Evolutionary conservation across 2,113 vertebrate genomes (phyloP), one percentile per base, ranked within the genome.

Genomic region (Myiozetetes cayanensis): DNA sequence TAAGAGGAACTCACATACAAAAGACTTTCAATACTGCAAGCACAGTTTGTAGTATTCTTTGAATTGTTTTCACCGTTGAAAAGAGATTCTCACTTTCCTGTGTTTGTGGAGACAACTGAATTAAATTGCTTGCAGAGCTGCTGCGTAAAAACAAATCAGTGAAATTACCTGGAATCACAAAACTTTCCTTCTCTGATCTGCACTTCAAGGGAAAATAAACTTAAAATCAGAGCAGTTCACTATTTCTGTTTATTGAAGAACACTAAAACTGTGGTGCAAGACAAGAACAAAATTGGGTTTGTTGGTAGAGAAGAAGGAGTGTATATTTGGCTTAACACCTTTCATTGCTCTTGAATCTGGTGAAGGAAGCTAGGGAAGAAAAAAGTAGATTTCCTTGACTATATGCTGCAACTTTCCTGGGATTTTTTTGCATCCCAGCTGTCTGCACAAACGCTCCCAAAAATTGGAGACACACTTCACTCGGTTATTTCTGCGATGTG

Each of bases 401-500:
- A 4, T 0, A 1, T 47, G 30, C 35, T 72, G 22, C 9, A 63
- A 3, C n/a, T 61, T 85, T 30, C 4, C 19, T 2, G 2, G 0
- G 3, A 23, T 59, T 33, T 89, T 67, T 62, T 73, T 74, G 31
- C 41, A 56, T 85, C 31, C 15, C 25, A 73, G 22, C 20, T 70
- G 4, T 50, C 28, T 80, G 58, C 39, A 71, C 14, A 67, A 14
- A 14, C 76, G 27, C 24, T 91, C 3, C 5, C 73, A 55, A 55
- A 46, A 79, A 85, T 58, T 0, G 0, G 22, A 78, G 27, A 43
- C 27, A 31, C 9, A 49, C 19, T 56, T 56, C 81, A 43, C 1
- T 62, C 12, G 33, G 4, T 82, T 63, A 63, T 58, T 90, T 77
- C 72, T 86, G 0, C 19, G 27, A 18, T 52, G 10, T 80, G 14